These are phyloP conservation scores for Paratrypauchen microcephalus DNA, from an alignment of 2,797 vertebrate species.

Conservation along the genomic window DNA sequence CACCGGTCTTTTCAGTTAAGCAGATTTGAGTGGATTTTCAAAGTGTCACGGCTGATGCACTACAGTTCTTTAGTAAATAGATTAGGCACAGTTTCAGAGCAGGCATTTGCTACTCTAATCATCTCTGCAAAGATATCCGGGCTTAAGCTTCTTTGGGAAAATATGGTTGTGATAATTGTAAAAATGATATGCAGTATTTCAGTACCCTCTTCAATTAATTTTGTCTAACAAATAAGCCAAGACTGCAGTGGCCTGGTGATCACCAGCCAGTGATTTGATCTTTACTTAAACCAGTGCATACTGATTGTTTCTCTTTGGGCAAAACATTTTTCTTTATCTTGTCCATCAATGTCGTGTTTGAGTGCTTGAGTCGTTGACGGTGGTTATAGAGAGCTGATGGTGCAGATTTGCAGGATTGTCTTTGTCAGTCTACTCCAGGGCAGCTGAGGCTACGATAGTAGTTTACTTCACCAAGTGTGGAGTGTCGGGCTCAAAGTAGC, in stretches of 20 bases:
- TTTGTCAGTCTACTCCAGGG: background rate
- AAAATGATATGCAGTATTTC: background rate
- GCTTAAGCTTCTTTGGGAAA: background rate
- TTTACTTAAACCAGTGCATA: background rate
- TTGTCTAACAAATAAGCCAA: background rate
- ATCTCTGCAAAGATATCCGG: slow-evolving; percentile 1
- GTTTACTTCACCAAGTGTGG: background rate
- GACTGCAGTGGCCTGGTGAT: background rate
- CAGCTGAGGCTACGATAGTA: background rate
- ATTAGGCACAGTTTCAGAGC: slow-evolving; percentile 20
- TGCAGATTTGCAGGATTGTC: background rate
- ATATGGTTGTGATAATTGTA: background rate
- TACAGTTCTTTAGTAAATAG: slow-evolving; percentile 12
- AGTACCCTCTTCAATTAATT: background rate
- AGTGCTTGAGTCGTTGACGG: background rate
- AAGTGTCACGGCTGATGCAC: slow-evolving; percentile 21
- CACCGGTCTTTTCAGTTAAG: background rate
- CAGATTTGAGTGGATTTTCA: slow-evolving; percentile 29
- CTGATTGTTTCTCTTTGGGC: background rate
- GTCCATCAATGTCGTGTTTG: background rate
- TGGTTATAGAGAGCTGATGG: background rate
- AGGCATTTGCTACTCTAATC: slow-evolving; percentile 10
- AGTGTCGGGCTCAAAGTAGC: background rate
- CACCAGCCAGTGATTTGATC: background rate
- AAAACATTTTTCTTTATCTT: background rate